Base-by-base conservation (phyloP, 2,888 invertebrate species). In the Nemurella pictetii region DNA sequence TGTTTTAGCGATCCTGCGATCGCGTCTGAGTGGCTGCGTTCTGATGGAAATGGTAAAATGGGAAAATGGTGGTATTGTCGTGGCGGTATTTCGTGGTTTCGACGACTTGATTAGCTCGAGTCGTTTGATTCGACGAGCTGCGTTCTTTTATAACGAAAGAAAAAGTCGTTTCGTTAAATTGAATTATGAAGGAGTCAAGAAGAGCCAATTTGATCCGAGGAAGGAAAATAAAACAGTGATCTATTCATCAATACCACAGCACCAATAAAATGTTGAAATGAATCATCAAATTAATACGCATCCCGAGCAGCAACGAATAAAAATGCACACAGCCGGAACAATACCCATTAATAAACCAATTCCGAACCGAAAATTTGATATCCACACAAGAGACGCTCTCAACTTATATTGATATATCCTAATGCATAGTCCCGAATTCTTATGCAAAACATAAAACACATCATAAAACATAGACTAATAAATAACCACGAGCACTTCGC, bases 361-460 rank as follows among this genome's bases (percentile, higher is more conserved):
- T 55, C 55, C 12, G n/a, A 55, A 20, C 55, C 35, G 15, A 55
- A 55, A 55, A 55, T 55, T 55, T 55, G 55, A 55, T 55, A 55
- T 55, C 55, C 9, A 55, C 15, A 55, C 55, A 55, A 55, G 20
- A 55, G 55, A 55, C 55, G 9, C 20, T 55, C 20, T 20, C 3
- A 55, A 55, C 55, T 55, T 12, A 55, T 55, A 55, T 55, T 20
- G 55, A 55, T 55, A 55, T 55, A 55, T 55, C 55, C 55, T 55
- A 55, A 55, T 55, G 55, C 55, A 20, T 55, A 20, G 55, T 12
- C 55, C 55, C 55, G 15, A 55, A 55, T 55, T 78, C 29, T 78
- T 78, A n/a, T 30, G n/a, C 78, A 28, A 78, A 78, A 78, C n/a
- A 78, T 30, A 78, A 78, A 78, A 28, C 78, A 78, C 78, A 78